phyloP scores from a whole-genome alignment of 2,888 invertebrate genomes.

The Caenorhabditis angaria region DNA sequence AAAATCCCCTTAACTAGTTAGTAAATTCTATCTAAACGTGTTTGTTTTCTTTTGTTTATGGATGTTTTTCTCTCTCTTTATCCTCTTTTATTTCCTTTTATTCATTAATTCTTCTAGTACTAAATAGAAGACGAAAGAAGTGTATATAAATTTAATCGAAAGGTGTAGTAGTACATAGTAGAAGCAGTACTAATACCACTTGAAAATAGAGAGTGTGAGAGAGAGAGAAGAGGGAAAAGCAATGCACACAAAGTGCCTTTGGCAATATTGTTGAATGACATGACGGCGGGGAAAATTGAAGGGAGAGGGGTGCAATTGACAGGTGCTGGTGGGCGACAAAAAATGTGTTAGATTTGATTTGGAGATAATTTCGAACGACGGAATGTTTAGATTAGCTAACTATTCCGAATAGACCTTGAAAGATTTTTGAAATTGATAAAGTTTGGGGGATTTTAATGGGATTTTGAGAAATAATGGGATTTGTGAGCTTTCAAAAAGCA shows the following conservation, averaged over 20 bases:
- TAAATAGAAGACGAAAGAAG: slow-evolving; percentile 17
- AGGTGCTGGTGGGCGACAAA: too few species aligned
- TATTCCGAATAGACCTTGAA: too few species aligned
- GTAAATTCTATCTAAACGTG: neutral
- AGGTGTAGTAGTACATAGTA: neutral
- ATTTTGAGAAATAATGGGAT: too few species aligned
- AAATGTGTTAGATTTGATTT: too few species aligned
- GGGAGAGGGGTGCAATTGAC: too few species aligned
- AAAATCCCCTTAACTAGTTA: neutral
- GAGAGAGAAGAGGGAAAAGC: neutral
- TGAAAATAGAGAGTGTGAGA: neutral
- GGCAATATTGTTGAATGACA: neutral
- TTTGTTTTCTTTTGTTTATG: neutral
- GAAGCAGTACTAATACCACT: neutral
- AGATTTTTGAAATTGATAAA: too few species aligned
- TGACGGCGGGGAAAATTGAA: neutral
- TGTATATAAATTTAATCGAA: slow-evolving; percentile 12
- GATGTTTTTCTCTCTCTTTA: slow-evolving; percentile 8
- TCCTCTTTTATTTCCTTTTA: slow-evolving; percentile 10
- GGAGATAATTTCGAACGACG: too few species aligned
- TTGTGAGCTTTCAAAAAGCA: too few species aligned
- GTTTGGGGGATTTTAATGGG: too few species aligned
- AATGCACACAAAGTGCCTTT: slow-evolving; percentile 4
- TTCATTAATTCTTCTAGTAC: slow-evolving; percentile 21
- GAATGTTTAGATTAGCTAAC: too few species aligned